These are phyloP conservation scores for Abscondita cerata DNA, from an alignment of 2,888 invertebrate species.

Conservation along the genomic window DNA sequence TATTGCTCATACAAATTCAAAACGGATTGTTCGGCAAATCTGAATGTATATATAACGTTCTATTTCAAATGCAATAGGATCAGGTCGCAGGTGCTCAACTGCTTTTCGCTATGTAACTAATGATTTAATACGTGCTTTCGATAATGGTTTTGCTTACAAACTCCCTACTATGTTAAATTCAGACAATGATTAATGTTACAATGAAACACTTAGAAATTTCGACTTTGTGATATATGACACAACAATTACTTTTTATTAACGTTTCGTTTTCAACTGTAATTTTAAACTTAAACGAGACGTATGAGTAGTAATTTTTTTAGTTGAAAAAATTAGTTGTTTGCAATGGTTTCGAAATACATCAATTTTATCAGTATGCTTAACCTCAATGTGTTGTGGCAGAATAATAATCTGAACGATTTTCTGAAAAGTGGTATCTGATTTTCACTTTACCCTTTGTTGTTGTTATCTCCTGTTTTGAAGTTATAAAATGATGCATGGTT, in stretches of 20 bases:
- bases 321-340: no score
- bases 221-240: no score
- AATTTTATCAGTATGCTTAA: no score
- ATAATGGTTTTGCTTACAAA: not conserved
- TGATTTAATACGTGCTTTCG: slow-evolving; percentile 1
- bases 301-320: no score
- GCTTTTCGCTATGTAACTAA: not conserved
- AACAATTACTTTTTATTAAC: no score
- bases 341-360: no score
- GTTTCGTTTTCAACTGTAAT: no score
- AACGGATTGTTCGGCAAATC: no score
- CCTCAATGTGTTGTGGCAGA: not conserved
- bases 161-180: not conserved
- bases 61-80: no score
- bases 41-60: no score
- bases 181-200: slow-evolving; percentile 1
- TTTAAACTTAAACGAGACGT: no score
- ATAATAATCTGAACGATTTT: not conserved
- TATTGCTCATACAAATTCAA: no score
- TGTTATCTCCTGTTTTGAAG: slow-evolving; percentile 20
- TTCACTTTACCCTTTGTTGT: slow-evolving; percentile 23
- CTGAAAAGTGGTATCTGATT: slow-evolving; percentile 21
- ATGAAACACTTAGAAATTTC: not conserved
- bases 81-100: not conserved
- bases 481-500: slow-evolving; percentile 32